Percentiles rank a stretch among this genome's conserved stretches.
phyloP scores from a whole-genome alignment of 2,113 vertebrate genomes.

The Sinosuthora webbiana region DNA sequence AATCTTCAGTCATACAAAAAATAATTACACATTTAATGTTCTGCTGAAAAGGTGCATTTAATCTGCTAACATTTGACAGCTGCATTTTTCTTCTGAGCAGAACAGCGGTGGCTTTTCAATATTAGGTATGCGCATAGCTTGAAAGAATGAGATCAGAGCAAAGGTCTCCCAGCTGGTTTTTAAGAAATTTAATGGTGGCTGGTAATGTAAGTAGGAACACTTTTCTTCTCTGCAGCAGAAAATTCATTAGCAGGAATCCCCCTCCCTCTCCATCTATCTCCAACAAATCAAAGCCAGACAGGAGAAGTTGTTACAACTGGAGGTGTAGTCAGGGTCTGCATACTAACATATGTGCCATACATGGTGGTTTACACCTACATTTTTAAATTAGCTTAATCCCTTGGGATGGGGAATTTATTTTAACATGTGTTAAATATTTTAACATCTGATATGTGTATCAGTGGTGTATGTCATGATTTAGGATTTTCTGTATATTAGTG shows the following conservation, averaged over 20 bases:
- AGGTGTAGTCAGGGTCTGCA: background rate
- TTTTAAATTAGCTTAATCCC: constrained; percentile 15
- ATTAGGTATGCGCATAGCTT: constrained; percentile 62
- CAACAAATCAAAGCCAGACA: constrained; percentile 61
- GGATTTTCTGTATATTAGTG: constrained; percentile 6
- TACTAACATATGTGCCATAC: background rate
- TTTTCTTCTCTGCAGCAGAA: constrained; percentile 32
- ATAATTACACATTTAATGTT: constrained; percentile 72
- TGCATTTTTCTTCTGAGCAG: constrained; percentile 70
- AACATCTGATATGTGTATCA: background rate
- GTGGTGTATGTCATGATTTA: background rate
- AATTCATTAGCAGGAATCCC: constrained; percentile 26
- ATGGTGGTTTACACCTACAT: background rate
- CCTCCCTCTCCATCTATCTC: constrained; percentile 6
- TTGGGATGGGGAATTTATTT: constrained; percentile 14
- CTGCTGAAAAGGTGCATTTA: constrained; percentile 68
- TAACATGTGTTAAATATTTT: constrained; percentile 17
- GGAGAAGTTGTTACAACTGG: constrained; percentile 10
- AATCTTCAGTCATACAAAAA: constrained; percentile 71
- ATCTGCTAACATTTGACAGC: constrained; percentile 72
- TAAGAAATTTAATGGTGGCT: constrained; percentile 41
- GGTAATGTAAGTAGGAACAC: constrained; percentile 15
- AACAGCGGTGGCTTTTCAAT: constrained; percentile 55
- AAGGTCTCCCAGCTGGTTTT: constrained; percentile 61
- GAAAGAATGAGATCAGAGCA: constrained; percentile 65